Conservation (phyloP, 2,888 invertebrate genomes). For the Tiliacea aurago region DNA sequence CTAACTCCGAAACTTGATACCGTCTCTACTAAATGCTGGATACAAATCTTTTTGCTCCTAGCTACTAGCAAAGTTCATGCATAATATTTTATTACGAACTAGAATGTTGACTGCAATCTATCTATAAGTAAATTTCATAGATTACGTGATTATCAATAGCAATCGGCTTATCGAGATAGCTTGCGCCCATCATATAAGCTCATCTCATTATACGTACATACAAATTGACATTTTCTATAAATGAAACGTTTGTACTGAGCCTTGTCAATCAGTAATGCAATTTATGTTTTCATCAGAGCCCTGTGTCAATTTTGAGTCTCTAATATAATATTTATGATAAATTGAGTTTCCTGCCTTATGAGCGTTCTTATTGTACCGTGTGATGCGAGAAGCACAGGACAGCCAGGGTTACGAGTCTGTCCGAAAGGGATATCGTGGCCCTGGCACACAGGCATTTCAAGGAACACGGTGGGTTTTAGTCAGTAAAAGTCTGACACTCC, state of each 20-base stretch:
- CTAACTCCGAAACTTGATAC: neutral
- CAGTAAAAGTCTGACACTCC: too few relatives aligned
- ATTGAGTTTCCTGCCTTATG: neutral
- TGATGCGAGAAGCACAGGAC: neutral
- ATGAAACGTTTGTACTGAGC: conserved; percentile 6
- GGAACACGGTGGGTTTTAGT: too few relatives aligned
- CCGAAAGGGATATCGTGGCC: too few relatives aligned
- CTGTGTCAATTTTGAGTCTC: neutral
- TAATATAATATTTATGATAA: neutral
- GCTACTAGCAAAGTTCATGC: conserved; percentile 15
- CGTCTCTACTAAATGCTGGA: neutral
- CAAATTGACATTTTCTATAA: neutral
- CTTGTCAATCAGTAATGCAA: neutral
- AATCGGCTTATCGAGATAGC: conserved; percentile 5
- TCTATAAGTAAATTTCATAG: conserved; percentile 12
- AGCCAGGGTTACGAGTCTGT: too few relatives aligned
- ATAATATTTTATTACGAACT: conserved; percentile 20
- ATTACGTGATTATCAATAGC: conserved; percentile 42
- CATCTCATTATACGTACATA: conserved; percentile 19
- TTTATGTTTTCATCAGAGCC: neutral
- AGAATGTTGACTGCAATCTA: conserved; percentile 10
- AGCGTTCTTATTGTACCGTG: neutral
- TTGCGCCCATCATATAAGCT: conserved; percentile 24
- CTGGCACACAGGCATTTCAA: too few relatives aligned
- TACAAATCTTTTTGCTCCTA: neutral